Evolutionary conservation across 2,888 invertebrate genomes (phyloP), one percentile per base, ranked within the genome.

Genomic region (Eupelmus urozonus): DNA sequence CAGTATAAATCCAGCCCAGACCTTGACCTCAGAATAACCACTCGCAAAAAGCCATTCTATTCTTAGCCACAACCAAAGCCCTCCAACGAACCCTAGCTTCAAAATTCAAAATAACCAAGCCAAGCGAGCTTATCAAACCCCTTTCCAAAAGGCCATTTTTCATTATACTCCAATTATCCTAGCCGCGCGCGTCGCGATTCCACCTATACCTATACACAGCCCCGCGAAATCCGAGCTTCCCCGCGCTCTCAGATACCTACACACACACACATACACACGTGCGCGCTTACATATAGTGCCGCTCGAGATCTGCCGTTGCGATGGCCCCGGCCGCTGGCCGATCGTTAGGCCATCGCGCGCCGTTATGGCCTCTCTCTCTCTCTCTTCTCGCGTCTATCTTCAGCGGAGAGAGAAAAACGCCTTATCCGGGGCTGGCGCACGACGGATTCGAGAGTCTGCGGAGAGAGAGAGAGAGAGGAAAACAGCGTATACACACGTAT

Each of bases 381-480:
- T 57, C 42, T 57, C 45, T 49, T 45, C n/a, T 11, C 5, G 18
- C 29, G 11, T 59, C 53, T 53, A 2, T 45, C 45, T 45, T 16
- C 23, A 20, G 18, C 4, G 13, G 45, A 7, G 13, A 20, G n/a
- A 70, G 71, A 71, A 66, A 66, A 60, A 71, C 42, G 66, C 76
- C 76, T 77, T 77, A 77, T 77, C 66, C 53, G 60, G 45, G 53
- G 53, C 63, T 55, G 16, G 20, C 9, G 3, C 55, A 40, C 53
- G 67, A 55, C 67, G 40, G 67, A 70, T 70, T 59, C 13, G 57
- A 42, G 9, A 4, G 3, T 18, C 27, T 59, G 57, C 45, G 13
- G 11, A 13, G 29, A 51, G 9, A 18, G 34, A 16, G 60, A 45
- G 23, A 18, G 59, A 62, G 49, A 13, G 3, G 2, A n/a, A 42